A percentile compares a stretch with the other conserved stretches of the same genome.
Evolutionary conservation across 2,888 invertebrate species (phyloP).

Genomic region (Agrilus cyanescens): DNA sequence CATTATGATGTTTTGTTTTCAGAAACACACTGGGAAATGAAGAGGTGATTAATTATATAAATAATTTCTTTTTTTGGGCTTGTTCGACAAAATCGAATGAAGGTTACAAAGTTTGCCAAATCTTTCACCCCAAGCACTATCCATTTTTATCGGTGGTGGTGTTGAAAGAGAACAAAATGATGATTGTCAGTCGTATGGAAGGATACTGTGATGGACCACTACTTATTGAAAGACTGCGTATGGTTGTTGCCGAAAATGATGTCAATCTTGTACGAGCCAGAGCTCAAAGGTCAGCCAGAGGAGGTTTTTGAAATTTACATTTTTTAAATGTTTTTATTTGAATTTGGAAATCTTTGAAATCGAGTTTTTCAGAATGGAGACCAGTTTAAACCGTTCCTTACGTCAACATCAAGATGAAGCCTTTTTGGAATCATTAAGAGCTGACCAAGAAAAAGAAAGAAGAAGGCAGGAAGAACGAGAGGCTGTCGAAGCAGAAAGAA

Average conservation of each 20-base stretch:
- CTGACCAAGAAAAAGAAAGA: slow-evolving; percentile 91
- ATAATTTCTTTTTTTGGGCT: slow-evolving; percentile 87
- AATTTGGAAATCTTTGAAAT: not conserved
- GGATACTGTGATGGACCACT: slow-evolving; percentile 66
- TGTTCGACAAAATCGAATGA: slow-evolving; percentile 82
- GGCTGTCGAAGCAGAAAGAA: slow-evolving; percentile 42
- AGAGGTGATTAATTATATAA: slow-evolving; percentile 68
- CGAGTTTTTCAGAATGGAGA: slow-evolving; percentile 48
- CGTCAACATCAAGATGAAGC: slow-evolving; percentile 90
- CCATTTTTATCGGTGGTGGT: slow-evolving; percentile 88
- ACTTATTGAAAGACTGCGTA: slow-evolving; percentile 58
- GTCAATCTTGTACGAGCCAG: slow-evolving; percentile 75
- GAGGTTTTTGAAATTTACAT: not conserved
- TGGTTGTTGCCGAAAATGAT: slow-evolving; percentile 77
- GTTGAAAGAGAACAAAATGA: slow-evolving; percentile 84
- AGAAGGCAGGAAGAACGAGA: slow-evolving; percentile 46
- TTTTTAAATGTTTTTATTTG: not conserved
- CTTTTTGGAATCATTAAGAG: slow-evolving; percentile 78
- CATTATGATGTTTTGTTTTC: slow-evolving; percentile 19
- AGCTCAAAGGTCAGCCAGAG: slow-evolving; percentile 59
- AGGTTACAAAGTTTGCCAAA: slow-evolving; percentile 85
- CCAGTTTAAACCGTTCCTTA: slow-evolving; percentile 74
- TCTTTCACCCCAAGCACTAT: slow-evolving; percentile 67
- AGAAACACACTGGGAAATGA: slow-evolving; percentile 60
- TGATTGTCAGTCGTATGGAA: slow-evolving; percentile 58